Conservation (phyloP, 2,113 vertebrate species). For the Pica pica region DNA sequence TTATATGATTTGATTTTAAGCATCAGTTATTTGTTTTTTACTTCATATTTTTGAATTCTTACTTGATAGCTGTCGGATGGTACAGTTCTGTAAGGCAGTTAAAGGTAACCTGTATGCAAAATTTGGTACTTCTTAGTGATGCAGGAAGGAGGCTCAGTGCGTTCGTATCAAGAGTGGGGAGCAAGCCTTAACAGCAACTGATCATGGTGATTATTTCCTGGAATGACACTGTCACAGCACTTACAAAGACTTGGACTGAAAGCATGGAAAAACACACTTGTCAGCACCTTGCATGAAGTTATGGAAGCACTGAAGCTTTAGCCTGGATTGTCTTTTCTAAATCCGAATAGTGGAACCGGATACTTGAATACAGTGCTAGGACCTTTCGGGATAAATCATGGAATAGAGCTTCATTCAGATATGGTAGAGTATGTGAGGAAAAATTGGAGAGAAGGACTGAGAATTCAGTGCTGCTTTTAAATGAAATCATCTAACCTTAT, state of each 20-base stretch:
- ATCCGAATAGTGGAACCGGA: slow-evolving; percentile 89
- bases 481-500: neutral
- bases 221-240: slow-evolving; percentile 90
- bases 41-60: neutral
- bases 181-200: slow-evolving; percentile 88
- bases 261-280: slow-evolving; percentile 90
- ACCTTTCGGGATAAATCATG: slow-evolving; percentile 92
- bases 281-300: slow-evolving; percentile 92
- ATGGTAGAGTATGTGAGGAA: slow-evolving; percentile 91
- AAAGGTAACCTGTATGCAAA: neutral
- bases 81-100: neutral
- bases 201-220: slow-evolving; percentile 92
- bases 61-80: neutral
- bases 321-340: slow-evolving; percentile 90
- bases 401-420: slow-evolving; percentile 89
- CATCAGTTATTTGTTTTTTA: neutral
- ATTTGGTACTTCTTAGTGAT: neutral
- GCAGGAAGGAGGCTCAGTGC: slow-evolving; percentile 87
- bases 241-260: slow-evolving; percentile 94
- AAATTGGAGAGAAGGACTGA: slow-evolving; percentile 78
- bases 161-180: slow-evolving; percentile 86
- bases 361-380: slow-evolving; percentile 96
- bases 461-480: neutral
- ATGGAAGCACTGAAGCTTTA: slow-evolving; percentile 92
- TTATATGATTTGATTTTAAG: neutral